Percentiles rank a stretch among this genome's conserved stretches.
phyloP scores from a whole-genome alignment of 1,140 invertebrate species.

The Cotesia chilonis region DNA sequence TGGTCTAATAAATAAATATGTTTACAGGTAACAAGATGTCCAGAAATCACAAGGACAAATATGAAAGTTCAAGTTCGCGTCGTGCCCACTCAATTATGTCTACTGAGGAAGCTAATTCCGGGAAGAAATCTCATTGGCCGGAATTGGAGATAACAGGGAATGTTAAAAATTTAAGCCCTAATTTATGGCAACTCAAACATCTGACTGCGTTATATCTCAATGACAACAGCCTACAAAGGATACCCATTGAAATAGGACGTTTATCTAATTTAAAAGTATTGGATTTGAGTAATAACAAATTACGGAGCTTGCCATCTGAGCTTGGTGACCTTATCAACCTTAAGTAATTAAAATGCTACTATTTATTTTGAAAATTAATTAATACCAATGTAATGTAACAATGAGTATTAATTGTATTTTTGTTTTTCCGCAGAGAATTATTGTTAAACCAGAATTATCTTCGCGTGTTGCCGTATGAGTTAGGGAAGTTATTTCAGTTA shows the following conservation, averaged over 20 bases:
- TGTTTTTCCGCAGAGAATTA: conserved; percentile 80
- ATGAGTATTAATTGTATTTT: conserved; percentile 8
- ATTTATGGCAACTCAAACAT: conserved; percentile 89
- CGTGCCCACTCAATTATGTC: conserved; percentile 92
- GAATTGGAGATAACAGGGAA: conserved; percentile 79
- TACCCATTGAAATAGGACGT: conserved; percentile 88
- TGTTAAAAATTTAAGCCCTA: conserved; percentile 90
- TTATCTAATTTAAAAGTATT: conserved; percentile 85
- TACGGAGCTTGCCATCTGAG: conserved; percentile 92
- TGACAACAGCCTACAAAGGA: conserved; percentile 88
- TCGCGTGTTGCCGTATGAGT: conserved; percentile 91
- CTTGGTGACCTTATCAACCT: conserved; percentile 93
- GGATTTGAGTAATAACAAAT: conserved; percentile 94
- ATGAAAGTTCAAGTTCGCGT: conserved; percentile 76
- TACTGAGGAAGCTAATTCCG: conserved; percentile 87
- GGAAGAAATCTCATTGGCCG: conserved; percentile 90
- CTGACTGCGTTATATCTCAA: conserved; percentile 93
- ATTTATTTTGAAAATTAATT: conserved; percentile 10
- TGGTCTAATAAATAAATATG: conserved; percentile 13
- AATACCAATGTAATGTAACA: neutral
- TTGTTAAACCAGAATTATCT: conserved; percentile 94
- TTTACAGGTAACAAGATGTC: conserved; percentile 71
- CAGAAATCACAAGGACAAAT: conserved; percentile 74
- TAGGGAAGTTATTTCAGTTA: conserved; percentile 97
- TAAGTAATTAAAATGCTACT: conserved; percentile 68